Conservation (phyloP, 2,888 invertebrate genomes). For the Galerucella nymphaeae region DNA sequence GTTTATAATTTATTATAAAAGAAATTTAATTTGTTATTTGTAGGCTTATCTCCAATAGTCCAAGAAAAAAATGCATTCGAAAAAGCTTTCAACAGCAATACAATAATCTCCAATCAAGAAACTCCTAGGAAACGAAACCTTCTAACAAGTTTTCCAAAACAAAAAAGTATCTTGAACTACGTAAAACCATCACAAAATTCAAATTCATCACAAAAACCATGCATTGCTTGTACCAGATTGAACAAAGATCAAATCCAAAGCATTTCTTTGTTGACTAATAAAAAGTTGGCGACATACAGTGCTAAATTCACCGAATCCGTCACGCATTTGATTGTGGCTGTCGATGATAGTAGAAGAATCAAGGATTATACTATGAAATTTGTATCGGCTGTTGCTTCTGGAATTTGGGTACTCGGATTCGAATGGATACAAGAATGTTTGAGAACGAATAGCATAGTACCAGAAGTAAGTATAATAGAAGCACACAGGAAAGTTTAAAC, state of each 20-base stretch:
- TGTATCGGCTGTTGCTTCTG: constrained; percentile 69
- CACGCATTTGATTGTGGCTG: constrained; percentile 61
- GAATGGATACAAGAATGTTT: constrained; percentile 69
- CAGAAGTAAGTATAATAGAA: constrained; percentile 63
- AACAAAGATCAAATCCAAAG: constrained; percentile 54
- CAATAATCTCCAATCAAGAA: constrained; percentile 39
- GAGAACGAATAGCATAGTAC: constrained; percentile 60
- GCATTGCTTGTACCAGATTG: constrained; percentile 58
- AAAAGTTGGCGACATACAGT: constrained; percentile 56
- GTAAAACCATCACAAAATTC: constrained; percentile 41
- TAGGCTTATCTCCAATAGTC: constrained; percentile 42
- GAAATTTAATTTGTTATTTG: too few relatives aligned
- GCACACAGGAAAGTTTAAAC: too few relatives aligned
- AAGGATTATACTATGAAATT: constrained; percentile 67
- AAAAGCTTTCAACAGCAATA: constrained; percentile 2
- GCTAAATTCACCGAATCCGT: constrained; percentile 54
- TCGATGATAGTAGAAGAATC: constrained; percentile 55
- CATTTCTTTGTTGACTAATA: constrained; percentile 56
- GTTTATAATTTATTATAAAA: too few relatives aligned
- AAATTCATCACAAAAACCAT: constrained; percentile 50
- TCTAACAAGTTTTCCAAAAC: constrained; percentile 56
- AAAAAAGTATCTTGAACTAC: constrained; percentile 60
- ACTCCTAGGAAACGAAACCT: constrained; percentile 41
- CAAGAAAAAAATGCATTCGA: constrained; percentile 17
- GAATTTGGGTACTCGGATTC: constrained; percentile 70